Base-by-base conservation (phyloP, 92 coral and sea anemone species). In the Porites lobata region DNA sequence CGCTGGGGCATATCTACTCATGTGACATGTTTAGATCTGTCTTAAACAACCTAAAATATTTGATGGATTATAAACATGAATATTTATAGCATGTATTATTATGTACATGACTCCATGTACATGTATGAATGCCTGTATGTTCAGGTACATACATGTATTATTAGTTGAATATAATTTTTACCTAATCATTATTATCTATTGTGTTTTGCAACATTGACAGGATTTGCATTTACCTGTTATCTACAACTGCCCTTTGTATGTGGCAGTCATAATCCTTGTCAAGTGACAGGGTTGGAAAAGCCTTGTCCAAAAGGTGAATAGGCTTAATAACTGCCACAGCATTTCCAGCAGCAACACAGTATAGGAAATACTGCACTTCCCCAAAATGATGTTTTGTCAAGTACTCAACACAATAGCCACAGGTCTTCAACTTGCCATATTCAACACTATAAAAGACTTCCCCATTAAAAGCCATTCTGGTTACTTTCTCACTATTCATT, bases 351-450 rank as follows among this genome's bases (percentile, higher is more conserved):
- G 43, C 6, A 15, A 52, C 26, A 63, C 81, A 56, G 50, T 56
- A 72, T 8, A 84, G 88, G 76, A 24, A 57, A n/a, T 84, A 53
- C 54, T 84, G 38, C 58, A 84, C 72, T 8, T 15, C 51, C 14
- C 88, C 72, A 54, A 71, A 84, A 8, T 8, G 50, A 26, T 9
- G n/a, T 3, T 32, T 15, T 18, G 7, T 47, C 59, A 15, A 69
- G 59, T 84, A 84, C 59, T 84, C 29, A 21, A 84, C 26, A 54
- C 88, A 84, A 58, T 58, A 84, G 1, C 80, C 88, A 29, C 88
- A 84, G 6, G 88, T 84, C 50, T 84, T 84, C 65, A 84, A 56
- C 54, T 84, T 84, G 13, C 88, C 88, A 54, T 84, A 73, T 8
- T 84, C 80, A 26, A 51, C 76, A 75, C 88, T 72, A 14, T 71